Evolutionary conservation across 2,113 vertebrate species (phyloP), one percentile per base, ranked within the genome.

Genomic region (Aepyceros melampus): DNA sequence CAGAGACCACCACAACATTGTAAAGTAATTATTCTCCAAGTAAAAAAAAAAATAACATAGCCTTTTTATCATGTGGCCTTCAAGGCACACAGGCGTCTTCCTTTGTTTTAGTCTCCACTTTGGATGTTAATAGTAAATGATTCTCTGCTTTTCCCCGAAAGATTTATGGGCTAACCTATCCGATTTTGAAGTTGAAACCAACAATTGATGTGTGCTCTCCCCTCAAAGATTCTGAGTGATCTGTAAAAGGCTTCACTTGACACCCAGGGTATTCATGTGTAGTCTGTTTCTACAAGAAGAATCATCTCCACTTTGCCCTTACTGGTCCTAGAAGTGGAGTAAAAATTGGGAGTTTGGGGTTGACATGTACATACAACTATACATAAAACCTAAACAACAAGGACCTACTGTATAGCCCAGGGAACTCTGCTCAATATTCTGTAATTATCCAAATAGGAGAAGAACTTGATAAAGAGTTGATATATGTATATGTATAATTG

Each of bases 121-220:
- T 79, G 27, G 3, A 49, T 23, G 7, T 89, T 92, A 58, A n/a
- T 14, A 36, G n/a, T 96, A 90, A 83, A 87, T 79, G 6, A 86
- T 55, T 82, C 7, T 79, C 64, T 62, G 2, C 14, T 60, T 58
- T 60, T 23, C 6, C 12, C 3, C 7, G 10, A 33, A 43, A n/a
- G 40, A 93, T 53, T 79, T 89, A 31, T 45, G 53, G n/a, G 14
- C 36, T 51, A 86, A 71, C 17, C 14, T 81, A 40, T 56, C 49
- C 53, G 6, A 62, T 67, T 71, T 36, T 58, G 23, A 93, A 82
- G 14, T 74, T 16, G 7, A 95, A 96, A 55, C n/a, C 17, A 78
- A 49, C 40, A 91, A 85, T 78, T 62, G 3, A 84, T 83, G n/a
- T 84, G 47, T 82, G 17, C 31, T 25, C 17, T 4, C 13, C 15